Conservation (phyloP, 2,797 vertebrate species). For the Otus scops region DNA sequence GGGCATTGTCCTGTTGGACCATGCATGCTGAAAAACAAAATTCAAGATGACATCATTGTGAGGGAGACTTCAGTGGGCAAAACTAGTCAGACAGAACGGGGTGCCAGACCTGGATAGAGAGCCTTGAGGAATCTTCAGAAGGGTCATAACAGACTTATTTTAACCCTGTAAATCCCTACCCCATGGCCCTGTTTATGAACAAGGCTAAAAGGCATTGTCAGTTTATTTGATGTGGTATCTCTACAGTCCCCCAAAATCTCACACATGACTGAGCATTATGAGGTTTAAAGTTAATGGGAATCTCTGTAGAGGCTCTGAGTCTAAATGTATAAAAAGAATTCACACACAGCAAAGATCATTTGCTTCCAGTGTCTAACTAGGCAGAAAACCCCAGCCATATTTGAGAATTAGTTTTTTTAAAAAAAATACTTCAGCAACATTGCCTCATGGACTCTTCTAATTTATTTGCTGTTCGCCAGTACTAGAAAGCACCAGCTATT, state of each 20-base stretch:
- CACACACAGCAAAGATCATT: not conserved
- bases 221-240: not conserved
- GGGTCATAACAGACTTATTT: not conserved
- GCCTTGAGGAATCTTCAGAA: not conserved
- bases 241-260: not conserved
- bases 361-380: not conserved
- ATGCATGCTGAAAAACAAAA: slow-evolving; percentile 89
- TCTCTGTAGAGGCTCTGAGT: not conserved
- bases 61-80: not conserved
- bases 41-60: not conserved
- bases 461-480: not conserved
- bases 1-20: slow-evolving; percentile 97
- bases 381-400: not conserved
- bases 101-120: not conserved
- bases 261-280: not conserved
- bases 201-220: not conserved
- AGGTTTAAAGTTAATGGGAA: not conserved
- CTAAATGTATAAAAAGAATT: not conserved
- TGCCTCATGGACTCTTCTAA: not conserved
- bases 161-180: not conserved
- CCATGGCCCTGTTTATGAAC: not conserved
- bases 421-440: not conserved
- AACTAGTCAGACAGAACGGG: not conserved
- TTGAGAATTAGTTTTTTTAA: not conserved
- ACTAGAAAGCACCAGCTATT: not conserved